Evolutionary conservation across 2,113 vertebrate species (phyloP).

Genomic region (Arothron firmamentum): DNA sequence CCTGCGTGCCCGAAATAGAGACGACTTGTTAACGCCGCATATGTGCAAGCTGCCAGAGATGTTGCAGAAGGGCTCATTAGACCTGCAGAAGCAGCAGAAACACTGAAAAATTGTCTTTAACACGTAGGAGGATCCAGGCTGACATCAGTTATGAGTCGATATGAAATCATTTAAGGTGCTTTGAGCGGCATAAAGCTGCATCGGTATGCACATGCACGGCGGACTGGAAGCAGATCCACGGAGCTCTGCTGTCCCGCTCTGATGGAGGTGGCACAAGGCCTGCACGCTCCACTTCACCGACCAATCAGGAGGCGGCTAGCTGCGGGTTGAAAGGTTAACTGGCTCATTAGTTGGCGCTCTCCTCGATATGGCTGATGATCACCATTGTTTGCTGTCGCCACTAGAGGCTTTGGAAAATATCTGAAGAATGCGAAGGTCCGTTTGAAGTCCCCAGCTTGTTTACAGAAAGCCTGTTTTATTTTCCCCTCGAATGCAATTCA

Average conservation of each 20-base stretch:
- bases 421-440: conserved; percentile 6
- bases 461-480: conserved; percentile 6
- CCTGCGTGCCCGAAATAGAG: no score
- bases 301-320: conserved; percentile 22
- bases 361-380: conserved; percentile 53
- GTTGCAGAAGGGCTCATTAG: no score
- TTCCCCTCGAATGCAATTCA: no score
- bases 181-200: no score
- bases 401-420: conserved; percentile 12
- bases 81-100: conserved; percentile 2
- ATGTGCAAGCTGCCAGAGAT: background rate
- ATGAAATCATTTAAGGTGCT: no score
- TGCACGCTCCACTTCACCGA: conserved; percentile 16
- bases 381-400: conserved; percentile 30
- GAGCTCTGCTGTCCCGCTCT: background rate
- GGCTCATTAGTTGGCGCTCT: conserved; percentile 52
- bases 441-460: background rate
- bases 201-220: no score
- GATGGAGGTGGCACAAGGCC: conserved; percentile 20
- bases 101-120: conserved; percentile 32
- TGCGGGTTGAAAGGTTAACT: conserved; percentile 59
- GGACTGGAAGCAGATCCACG: background rate
- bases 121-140: conserved; percentile 28
- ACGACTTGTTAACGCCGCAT: no score
- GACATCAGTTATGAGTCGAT: no score